A percentile compares a stretch with the other conserved stretches of the same genome.
phyloP scores from a whole-genome alignment of 1,140 invertebrate genomes.

The Hyles euphorbiae region DNA sequence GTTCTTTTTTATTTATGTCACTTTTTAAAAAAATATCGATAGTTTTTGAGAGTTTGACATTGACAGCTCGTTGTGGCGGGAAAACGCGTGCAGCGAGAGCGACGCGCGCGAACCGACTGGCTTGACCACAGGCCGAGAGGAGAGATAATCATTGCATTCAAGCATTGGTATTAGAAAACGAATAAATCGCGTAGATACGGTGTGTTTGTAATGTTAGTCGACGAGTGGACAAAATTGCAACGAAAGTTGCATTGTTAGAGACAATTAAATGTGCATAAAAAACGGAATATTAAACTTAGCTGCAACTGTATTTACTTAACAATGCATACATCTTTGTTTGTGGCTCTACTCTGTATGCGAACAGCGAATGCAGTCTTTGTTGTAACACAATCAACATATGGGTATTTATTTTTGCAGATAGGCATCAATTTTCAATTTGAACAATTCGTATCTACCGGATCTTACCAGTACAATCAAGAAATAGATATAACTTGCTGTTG shows the following conservation, averaged over 20 bases:
- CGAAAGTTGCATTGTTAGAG: neutral
- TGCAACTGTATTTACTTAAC: no score
- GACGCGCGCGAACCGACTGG: conserved; percentile 30
- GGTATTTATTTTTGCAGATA: no score
- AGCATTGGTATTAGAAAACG: conserved; percentile 35
- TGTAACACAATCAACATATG: no score
- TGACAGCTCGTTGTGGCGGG: conserved; percentile 20
- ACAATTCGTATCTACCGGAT: no score
- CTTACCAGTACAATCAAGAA: no score
- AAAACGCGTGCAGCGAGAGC: conserved; percentile 21
- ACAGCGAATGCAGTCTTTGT: no score
- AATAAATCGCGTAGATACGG: conserved; percentile 32
- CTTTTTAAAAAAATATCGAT: conserved; percentile 31
- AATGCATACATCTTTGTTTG: no score
- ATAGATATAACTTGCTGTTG: no score
- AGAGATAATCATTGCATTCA: conserved; percentile 30
- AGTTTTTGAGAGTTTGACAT: conserved; percentile 19
- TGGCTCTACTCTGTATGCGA: no score
- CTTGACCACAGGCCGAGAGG: conserved; percentile 17
- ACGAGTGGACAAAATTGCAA: conserved; percentile 6
- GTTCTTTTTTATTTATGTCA: conserved; percentile 29
- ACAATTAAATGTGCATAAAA: no score
- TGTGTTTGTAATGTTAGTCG: conserved; percentile 26
- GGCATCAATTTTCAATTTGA: no score
- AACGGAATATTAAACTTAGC: no score